Conservation (phyloP, 2,797 vertebrate genomes). For the Microchirus variegatus region DNA sequence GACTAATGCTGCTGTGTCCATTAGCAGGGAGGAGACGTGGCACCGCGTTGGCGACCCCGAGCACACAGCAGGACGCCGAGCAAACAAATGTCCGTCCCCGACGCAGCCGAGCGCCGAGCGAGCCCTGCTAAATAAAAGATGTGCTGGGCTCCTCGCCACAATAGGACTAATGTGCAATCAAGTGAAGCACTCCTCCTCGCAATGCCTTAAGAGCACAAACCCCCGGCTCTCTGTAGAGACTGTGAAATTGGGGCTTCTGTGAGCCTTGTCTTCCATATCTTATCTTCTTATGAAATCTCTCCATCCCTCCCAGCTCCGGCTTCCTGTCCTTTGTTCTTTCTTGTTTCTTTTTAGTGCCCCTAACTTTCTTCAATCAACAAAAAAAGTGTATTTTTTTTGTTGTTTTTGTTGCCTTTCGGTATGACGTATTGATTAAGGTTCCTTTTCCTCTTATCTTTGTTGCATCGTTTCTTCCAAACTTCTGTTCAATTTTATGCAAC, state of each 20-base stretch:
- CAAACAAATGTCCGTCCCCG: slow-evolving; percentile 42
- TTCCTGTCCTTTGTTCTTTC: slow-evolving; percentile 47
- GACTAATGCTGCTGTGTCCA: slow-evolving; percentile 44
- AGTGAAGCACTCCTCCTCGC: slow-evolving; percentile 46
- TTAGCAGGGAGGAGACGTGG: slow-evolving; percentile 44
- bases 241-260: slow-evolving; percentile 62
- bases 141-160: slow-evolving; percentile 37
- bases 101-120: slow-evolving; percentile 13
- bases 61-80: slow-evolving; percentile 20
- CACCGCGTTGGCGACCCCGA: slow-evolving; percentile 30
- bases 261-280: slow-evolving; percentile 45
- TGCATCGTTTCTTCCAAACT: slow-evolving; percentile 4
- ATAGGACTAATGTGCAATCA: slow-evolving; percentile 53
- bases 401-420: slow-evolving; percentile 18
- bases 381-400: slow-evolving; percentile 21
- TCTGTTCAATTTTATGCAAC: slow-evolving; percentile 17
- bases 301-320: slow-evolving; percentile 35
- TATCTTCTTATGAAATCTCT: slow-evolving; percentile 47
- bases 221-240: slow-evolving; percentile 27
- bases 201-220: slow-evolving; percentile 28
- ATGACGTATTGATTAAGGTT: slow-evolving; percentile 30
- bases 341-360: slow-evolving; percentile 10
- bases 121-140: slow-evolving; percentile 66
- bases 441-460: slow-evolving; percentile 8
- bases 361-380: slow-evolving; percentile 46